A percentile compares a stretch with the other conserved stretches of the same genome.
Evolutionary conservation across 2,888 invertebrate genomes (phyloP).

Genomic region (Calameuta idolon): DNA sequence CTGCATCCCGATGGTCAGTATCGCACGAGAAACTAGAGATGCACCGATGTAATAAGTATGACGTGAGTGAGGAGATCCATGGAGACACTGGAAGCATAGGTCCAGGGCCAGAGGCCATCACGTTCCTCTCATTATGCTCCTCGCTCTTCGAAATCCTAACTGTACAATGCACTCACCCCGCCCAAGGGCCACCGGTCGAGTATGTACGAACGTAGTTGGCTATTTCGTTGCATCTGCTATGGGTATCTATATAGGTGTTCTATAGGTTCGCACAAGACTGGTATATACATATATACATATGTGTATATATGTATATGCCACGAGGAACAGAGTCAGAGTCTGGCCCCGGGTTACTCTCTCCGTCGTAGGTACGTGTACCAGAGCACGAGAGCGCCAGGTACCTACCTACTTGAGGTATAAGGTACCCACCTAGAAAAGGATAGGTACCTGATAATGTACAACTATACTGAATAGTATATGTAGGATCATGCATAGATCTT

Average conservation of each 20-base stretch:
- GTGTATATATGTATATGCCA: background rate
- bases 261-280: background rate
- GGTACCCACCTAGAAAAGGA: background rate
- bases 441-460: background rate
- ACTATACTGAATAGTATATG: background rate
- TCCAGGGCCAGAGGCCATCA: conserved; percentile 57
- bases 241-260: background rate
- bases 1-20: background rate
- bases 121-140: conserved; percentile 59
- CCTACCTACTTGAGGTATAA: background rate
- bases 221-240: conserved; percentile 29
- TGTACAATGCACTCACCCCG: conserved; percentile 59
- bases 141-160: conserved; percentile 55
- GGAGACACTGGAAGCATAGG: conserved; percentile 11
- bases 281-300: background rate
- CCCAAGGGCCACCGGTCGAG: conserved; percentile 45
- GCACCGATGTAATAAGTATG: background rate
- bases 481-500: background rate
- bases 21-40: background rate
- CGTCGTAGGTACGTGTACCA: background rate
- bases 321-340: background rate
- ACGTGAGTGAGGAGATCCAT: background rate
- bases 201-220: conserved; percentile 24
- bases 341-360: conserved; percentile 1
- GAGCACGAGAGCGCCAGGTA: background rate